Base-by-base conservation (phyloP, 2,113 vertebrate species). In the Kobus ellipsiprymnus region DNA sequence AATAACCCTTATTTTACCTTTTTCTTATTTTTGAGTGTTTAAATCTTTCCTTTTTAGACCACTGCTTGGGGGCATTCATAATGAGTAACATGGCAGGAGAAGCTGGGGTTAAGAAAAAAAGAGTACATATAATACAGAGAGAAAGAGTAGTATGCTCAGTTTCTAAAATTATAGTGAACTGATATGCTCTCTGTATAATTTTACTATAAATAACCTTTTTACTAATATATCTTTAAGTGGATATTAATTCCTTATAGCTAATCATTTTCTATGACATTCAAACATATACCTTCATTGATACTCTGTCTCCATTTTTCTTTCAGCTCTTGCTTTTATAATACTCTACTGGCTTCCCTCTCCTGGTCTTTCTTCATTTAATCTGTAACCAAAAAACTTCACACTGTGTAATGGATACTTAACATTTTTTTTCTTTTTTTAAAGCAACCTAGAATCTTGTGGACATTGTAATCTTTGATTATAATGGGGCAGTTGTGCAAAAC, bases 201-300 rank as follows among this genome's bases (percentile, higher is more conserved):
- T 71, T 86, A 71, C 19, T 87, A 71, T 23, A 87, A 91, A 86
- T n/a, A 87, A 86, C 3, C 7, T 59, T 71, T 87, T 86, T 23
- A 44, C 71, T 46, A 87, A 15, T 48, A 19, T 55, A 33, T 52
- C 60, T 83, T 71, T 87, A 94, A 94, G 16, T 82, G 50, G 57
- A 46, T 94, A 74, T 91, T 94, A 87, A 91, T 54, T 91, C 52
- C 52, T 96, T 96, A 82, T 82, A 91, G 78, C 55, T 13, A 89
- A 62, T 85, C 17, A 94, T 60, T 74, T 91, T 91, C 71, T 71
- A 44, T 19, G 82, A 82, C 60, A 77, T 19, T 14, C 23, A 91
- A 82, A 74, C 54, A 87, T 30, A 87, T 7, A 62, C 9, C 71
- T 54, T 94, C 52, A 57, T 7, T 80, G 81, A 90, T 52, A 36